Evolutionary conservation across 23 tunicate genomes (phyloP).

Genomic region (Halocynthia roretzi): DNA sequence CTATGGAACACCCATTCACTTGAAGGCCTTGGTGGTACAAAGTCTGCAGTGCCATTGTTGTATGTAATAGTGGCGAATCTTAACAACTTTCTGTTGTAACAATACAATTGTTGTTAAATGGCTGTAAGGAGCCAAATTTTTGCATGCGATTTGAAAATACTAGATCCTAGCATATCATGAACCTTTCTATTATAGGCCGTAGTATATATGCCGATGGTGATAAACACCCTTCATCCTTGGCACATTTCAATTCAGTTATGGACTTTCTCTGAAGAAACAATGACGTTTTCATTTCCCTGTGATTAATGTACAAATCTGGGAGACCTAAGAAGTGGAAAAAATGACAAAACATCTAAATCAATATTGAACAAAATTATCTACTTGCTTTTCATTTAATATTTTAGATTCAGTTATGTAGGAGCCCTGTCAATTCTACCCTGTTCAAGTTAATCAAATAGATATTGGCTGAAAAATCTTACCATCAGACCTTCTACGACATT

Average conservation of each 20-base stretch:
- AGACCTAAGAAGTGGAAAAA: conserved; percentile 6
- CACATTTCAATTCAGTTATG: conserved; percentile 26
- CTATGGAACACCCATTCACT: conserved; percentile 70
- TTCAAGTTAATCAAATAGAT: too few relatives aligned
- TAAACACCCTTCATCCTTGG: conserved; percentile 51
- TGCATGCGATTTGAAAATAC: too few relatives aligned
- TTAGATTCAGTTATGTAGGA: too few relatives aligned
- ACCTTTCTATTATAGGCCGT: background rate
- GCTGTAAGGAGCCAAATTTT: background rate
- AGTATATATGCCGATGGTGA: conserved; percentile 12
- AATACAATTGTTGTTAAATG: background rate
- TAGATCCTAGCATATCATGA: background rate
- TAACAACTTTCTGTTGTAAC: conserved; percentile 49
- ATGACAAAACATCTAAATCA: background rate
- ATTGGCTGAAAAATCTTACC: too few relatives aligned
- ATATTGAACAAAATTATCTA: background rate
- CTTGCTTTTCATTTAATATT: background rate
- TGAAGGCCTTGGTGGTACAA: conserved; percentile 33
- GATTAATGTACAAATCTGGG: conserved; percentile 49
- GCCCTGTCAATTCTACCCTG: too few relatives aligned
- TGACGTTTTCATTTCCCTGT: conserved; percentile 25
- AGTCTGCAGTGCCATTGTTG: conserved; percentile 77
- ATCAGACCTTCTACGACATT: too few relatives aligned
- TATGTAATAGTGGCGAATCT: conserved; percentile 78
- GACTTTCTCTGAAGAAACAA: conserved; percentile 38